Percentiles rank a stretch among this genome's conserved stretches.
These are phyloP conservation scores for Bombus vancouverensis DNA, from an alignment of 1,140 invertebrate genomes.

Conservation along the genomic window DNA sequence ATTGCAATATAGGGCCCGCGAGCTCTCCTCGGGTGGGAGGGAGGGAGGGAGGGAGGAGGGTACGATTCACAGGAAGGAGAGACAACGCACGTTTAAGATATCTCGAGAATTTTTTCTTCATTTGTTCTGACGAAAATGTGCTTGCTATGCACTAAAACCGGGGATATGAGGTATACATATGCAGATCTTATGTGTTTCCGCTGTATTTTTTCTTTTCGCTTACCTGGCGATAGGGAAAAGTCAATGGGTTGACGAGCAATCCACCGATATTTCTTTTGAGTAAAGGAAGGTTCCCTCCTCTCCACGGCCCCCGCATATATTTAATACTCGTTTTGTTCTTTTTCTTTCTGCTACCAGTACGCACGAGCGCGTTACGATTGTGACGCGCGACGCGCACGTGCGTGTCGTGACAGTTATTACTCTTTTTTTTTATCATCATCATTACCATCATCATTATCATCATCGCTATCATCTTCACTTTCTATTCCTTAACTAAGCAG, in stretches of 20 bases:
- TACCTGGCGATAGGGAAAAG: slow-evolving; percentile 46
- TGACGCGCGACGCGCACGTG: slow-evolving; percentile 60
- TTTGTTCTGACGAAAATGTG: slow-evolving; percentile 30
- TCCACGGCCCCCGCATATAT: slow-evolving; percentile 82
- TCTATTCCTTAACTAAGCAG: slow-evolving; percentile 66
- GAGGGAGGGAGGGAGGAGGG: slow-evolving; percentile 74
- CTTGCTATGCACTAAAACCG: slow-evolving; percentile 52
- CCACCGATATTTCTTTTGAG: slow-evolving; percentile 39
- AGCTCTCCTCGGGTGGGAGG: slow-evolving; percentile 81
- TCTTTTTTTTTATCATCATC: slow-evolving; percentile 31
- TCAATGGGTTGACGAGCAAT: slow-evolving; percentile 13
- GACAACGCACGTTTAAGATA: slow-evolving; percentile 64
- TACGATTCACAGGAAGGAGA: slow-evolving; percentile 65
- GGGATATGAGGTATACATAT: slow-evolving; percentile 58
- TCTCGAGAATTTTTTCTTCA: slow-evolving; percentile 11
- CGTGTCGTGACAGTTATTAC: slow-evolving; percentile 70
- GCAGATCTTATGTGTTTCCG: slow-evolving; percentile 37
- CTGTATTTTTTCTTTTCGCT: slow-evolving; percentile 36
- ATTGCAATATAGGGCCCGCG: slow-evolving; percentile 83
- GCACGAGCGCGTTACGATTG: slow-evolving; percentile 58
- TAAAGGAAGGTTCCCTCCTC: slow-evolving; percentile 81
- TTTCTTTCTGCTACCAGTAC: slow-evolving; percentile 56
- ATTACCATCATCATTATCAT: slow-evolving; percentile 31
- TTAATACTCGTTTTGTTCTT: slow-evolving; percentile 78
- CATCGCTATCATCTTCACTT: slow-evolving; percentile 39